Evolutionary conservation across 2,797 vertebrate species (phyloP).

Genomic region (Spinibarbus caldwelli): DNA sequence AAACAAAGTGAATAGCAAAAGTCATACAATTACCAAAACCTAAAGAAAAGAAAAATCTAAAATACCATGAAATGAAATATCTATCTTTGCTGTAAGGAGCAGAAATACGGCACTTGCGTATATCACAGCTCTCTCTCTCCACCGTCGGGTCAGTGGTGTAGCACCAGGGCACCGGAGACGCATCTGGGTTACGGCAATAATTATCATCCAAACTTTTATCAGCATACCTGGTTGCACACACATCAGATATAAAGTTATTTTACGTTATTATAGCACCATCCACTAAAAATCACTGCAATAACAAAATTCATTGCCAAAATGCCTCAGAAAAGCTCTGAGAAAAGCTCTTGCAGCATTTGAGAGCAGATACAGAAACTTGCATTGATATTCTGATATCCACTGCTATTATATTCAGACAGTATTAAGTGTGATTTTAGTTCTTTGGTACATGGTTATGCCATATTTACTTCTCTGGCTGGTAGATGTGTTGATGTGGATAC

Average conservation of each 20-base stretch:
- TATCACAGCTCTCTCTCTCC: constrained; percentile 87
- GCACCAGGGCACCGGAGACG: constrained; percentile 94
- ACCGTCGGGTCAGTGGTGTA: constrained; percentile 85
- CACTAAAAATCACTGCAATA: background rate
- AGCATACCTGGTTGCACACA: constrained; percentile 82
- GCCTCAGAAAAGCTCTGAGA: background rate
- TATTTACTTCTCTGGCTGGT: constrained; percentile 89
- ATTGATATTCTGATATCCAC: background rate
- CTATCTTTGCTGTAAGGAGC: background rate
- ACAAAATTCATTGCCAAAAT: background rate
- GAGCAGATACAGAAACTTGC: background rate
- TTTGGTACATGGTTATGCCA: too few relatives aligned
- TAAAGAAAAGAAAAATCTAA: background rate
- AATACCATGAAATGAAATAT: background rate
- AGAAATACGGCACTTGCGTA: constrained; percentile 82
- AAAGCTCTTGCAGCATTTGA: background rate
- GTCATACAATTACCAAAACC: background rate
- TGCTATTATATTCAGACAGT: background rate
- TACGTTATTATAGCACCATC: background rate
- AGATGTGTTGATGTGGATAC: constrained; percentile 90
- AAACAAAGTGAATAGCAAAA: background rate
- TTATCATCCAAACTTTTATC: constrained; percentile 95
- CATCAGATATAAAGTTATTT: background rate
- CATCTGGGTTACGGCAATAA: constrained; percentile 96
- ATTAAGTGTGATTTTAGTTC: background rate